Percentiles rank a stretch among this genome's conserved stretches.
Evolutionary conservation across 2,113 vertebrate genomes (phyloP).

Genomic region (Mirza zaza): DNA sequence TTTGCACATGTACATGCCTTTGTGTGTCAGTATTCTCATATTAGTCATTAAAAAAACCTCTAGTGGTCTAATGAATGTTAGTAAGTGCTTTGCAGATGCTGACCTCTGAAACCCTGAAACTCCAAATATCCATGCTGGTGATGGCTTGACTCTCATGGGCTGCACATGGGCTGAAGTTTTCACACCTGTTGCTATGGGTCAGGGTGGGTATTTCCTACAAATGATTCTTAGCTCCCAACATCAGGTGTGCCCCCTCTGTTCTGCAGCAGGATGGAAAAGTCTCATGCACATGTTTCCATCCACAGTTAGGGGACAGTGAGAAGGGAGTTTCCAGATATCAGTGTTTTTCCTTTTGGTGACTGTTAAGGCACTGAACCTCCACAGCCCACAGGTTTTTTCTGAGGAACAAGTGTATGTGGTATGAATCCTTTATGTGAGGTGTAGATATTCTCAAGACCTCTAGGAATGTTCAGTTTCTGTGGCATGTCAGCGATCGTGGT

Average conservation of each 20-base stretch:
- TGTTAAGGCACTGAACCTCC: not conserved
- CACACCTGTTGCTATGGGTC: conserved; percentile 88
- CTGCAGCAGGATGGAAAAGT: not conserved
- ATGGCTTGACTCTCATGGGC: conserved; percentile 67
- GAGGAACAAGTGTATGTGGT: not conserved
- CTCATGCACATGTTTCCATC: not conserved
- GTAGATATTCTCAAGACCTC: not conserved
- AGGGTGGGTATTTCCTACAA: not conserved
- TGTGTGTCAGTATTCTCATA: not conserved
- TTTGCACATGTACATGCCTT: not conserved
- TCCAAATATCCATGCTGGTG: conserved; percentile 58
- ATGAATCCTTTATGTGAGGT: not conserved
- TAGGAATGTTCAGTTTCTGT: not conserved
- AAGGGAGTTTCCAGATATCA: not conserved
- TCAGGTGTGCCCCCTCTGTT: not conserved
- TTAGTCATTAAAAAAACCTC: not conserved
- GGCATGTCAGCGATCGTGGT: not conserved
- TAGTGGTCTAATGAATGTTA: not conserved
- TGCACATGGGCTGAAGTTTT: conserved; percentile 86
- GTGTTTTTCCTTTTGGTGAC: not conserved
- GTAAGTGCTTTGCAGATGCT: conserved; percentile 50
- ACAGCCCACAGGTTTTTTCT: not conserved
- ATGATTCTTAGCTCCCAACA: not conserved
- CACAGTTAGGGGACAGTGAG: not conserved
- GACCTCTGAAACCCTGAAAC: conserved; percentile 77